Base-by-base conservation (phyloP, 2,113 vertebrate species). In the Sander lucioperca region DNA sequence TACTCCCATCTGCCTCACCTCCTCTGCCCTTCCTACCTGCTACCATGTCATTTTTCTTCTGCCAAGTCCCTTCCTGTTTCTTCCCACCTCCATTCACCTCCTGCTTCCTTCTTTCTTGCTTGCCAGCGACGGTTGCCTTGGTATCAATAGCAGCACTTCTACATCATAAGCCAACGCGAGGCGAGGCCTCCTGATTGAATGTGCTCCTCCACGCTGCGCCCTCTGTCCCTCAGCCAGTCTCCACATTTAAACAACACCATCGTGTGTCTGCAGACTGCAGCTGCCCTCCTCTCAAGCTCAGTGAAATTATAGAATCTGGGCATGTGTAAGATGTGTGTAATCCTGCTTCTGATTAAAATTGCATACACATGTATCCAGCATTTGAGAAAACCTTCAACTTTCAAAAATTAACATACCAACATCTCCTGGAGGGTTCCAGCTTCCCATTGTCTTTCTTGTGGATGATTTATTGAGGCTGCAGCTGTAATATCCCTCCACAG, bases 231-330 rank as follows among this genome's bases (percentile, higher is more conserved):
- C 56, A 89, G 75, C 47, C n/a, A 4, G 71, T 91, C 89, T 36
- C 80, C 91, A 47, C 88, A 82, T 21, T 90, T 93, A 75, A 94
- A 93, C 67, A 92, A 36, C 65, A 86, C 86, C 83, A 86, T 86
- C 0, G 81, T 92, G 84, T 92, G 90, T 70, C 83, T 90, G 88
- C 91, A 93, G 36, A 86, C 81, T 9, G 69, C 63, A 9, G 82
- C 13, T 43, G 39, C 6, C 13, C 54, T 86, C 82, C 25, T 66
- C 64, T 88, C 80, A 1, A 71, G 16, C 45, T 86, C 83, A 0
- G 80, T 88, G 70, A 84, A 6, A 21, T 36, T 27, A 19, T 53
- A 18, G 70, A 62, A 39, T 50, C 6, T 59, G 19, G 43, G 21
- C 53, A 36, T 25, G 27, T 61, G 11, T 13, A 62, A 78, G 5